Base-by-base conservation (phyloP, 2,888 invertebrate species). In the Troilus luridus region DNA sequence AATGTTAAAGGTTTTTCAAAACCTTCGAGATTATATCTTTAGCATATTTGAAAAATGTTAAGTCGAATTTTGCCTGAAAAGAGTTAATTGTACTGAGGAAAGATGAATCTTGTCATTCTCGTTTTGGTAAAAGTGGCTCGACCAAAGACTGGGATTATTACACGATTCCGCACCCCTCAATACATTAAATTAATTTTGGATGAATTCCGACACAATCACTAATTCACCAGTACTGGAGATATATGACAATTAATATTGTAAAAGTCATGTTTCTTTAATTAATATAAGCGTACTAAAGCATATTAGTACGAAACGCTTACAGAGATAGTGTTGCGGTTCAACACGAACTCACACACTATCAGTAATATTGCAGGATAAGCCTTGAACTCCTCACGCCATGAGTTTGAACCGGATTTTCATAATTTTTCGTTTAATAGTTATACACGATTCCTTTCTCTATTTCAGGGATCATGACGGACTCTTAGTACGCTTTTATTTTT, bases 351-450 rank as follows among this genome's bases (percentile, higher is more conserved):
- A 19, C 17, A 17, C n/a, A 41, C 41, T 77, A 77, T 8, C 17
- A n/a, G 17, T 9, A 19, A 17, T 77, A 77, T 77, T 41, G 72
- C 72, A 77, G 14, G 72, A 77, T 41, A 77, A 41, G 19, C 72
- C 72, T 77, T 77, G 72, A 77, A 77, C 72, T 77, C 72, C 41
- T 72, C 72, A 41, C 72, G 41, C 72, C 17, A 17, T 1, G 72
- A 77, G 72, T 27, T 41, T 41, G 72, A 77, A 41, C 72, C 72
- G 72, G 72, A 77, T 77, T 77, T 77, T 41, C 72, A 77, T 77
- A 77, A 77, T 77, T 77, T 77, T 27, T 77, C 41, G 72, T 77
- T 41, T 77, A 77, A 77, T 41, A 77, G 72, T 19, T 2, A 19
- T 41, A 41, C 72, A 77, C 72, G 72, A 77, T 77, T 19, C 41